Evolutionary conservation across 2,888 invertebrate genomes (phyloP).

Genomic region (Tipula confusa): DNA sequence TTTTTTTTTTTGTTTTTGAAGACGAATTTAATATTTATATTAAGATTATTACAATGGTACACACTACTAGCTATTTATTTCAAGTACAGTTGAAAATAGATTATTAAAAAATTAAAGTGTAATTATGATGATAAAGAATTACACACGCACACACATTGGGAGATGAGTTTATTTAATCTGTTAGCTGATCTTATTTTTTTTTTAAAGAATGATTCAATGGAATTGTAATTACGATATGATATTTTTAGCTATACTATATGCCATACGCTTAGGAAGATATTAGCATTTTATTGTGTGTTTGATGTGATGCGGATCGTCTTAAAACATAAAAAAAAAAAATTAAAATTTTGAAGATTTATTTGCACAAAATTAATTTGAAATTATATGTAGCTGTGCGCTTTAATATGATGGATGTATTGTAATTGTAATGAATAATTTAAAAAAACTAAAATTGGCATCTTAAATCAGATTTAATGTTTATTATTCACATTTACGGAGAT

Average conservation of each 20-base stretch:
- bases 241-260: background rate
- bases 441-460: background rate
- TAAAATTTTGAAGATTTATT: too few relatives aligned
- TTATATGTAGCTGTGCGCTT: background rate
- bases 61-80: background rate
- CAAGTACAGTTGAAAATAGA: slow-evolving; percentile 9
- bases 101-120: slow-evolving; percentile 20
- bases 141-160: background rate
- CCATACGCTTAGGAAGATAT: slow-evolving; percentile 7
- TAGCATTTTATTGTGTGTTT: background rate
- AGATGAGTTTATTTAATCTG: slow-evolving; percentile 3
- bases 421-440: background rate
- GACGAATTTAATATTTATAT: background rate
- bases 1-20: background rate
- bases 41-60: background rate
- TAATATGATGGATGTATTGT: background rate
- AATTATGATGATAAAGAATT: slow-evolving; percentile 12
- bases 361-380: background rate
- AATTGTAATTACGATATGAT: slow-evolving; percentile 5
- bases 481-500: background rate
- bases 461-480: background rate
- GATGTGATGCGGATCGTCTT: background rate
- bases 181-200: background rate
- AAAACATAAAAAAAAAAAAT: too few relatives aligned
- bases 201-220: background rate